Percentiles rank a stretch among this genome's conserved stretches.
phyloP scores from a whole-genome alignment of 1,140 invertebrate species.

The Melanaphis sacchari region DNA sequence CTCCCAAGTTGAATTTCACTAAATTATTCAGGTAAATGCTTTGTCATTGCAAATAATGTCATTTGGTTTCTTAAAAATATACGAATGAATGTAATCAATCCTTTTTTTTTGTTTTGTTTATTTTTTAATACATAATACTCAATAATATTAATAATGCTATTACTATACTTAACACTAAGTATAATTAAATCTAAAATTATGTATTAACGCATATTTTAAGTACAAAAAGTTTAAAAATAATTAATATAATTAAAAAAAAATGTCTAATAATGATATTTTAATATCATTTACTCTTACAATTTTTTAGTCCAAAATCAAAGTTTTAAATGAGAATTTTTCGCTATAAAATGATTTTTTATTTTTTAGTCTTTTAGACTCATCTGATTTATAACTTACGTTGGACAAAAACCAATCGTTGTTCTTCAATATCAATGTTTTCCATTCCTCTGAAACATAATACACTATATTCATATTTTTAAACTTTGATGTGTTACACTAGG shows the following conservation, averaged over 20 bases:
- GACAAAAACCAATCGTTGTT: slow-evolving; percentile 65
- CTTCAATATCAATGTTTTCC: slow-evolving; percentile 63
- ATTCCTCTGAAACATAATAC: slow-evolving; percentile 62
- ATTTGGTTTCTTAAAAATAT: slow-evolving; percentile 31
- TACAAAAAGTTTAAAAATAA: not conserved
- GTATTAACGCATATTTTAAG: not conserved
- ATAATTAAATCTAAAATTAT: not conserved
- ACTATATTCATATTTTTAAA: not conserved
- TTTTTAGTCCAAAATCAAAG: slow-evolving; percentile 42
- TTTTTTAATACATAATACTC: not conserved
- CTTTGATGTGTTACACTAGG: not conserved
- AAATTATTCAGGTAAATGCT: slow-evolving; percentile 37
- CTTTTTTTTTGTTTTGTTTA: not conserved
- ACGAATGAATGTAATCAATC: not conserved
- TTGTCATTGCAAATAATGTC: slow-evolving; percentile 2
- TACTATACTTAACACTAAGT: not conserved
- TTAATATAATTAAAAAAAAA: not conserved
- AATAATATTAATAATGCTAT: not conserved
- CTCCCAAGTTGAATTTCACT: not conserved
- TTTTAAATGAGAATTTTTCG: slow-evolving; percentile 11
- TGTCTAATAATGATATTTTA: not conserved
- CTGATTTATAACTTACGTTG: slow-evolving; percentile 63
- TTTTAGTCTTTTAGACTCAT: slow-evolving; percentile 64
- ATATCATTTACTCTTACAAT: not conserved
- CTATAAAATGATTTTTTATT: slow-evolving; percentile 58